Evolutionary conservation across 2,888 invertebrate genomes (phyloP).

Genomic region (Theristus sp.): DNA sequence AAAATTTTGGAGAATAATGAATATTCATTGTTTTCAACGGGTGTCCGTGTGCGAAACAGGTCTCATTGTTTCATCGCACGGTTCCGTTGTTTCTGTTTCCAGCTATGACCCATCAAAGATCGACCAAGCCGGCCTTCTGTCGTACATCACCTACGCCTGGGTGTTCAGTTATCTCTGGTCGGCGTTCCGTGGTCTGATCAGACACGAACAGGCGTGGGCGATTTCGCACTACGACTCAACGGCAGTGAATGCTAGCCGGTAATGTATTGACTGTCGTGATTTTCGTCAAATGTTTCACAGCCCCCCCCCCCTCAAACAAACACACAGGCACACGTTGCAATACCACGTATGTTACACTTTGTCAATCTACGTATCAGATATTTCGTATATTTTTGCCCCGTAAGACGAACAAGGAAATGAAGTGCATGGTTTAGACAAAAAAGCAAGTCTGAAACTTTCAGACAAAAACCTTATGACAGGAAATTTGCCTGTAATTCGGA

Average conservation of each 20-base stretch:
- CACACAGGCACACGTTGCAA: too few species aligned
- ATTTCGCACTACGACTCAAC: constrained; percentile 29
- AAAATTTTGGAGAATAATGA: too few species aligned
- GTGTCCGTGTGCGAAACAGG: neutral
- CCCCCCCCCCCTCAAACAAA: neutral
- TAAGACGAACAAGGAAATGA: too few species aligned
- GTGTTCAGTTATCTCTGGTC: constrained; percentile 30
- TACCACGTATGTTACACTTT: too few species aligned
- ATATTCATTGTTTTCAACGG: too few species aligned
- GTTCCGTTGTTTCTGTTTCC: neutral
- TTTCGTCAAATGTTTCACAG: neutral
- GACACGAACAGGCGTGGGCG: constrained; percentile 19
- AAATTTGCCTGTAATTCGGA: too few species aligned
- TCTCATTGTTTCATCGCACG: neutral
- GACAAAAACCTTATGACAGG: too few species aligned
- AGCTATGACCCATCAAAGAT: constrained; percentile 12
- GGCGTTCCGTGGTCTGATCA: constrained; percentile 20
- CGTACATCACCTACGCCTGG: constrained; percentile 33
- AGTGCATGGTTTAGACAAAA: too few species aligned
- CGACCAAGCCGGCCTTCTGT: constrained; percentile 30
- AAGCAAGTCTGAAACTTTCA: too few species aligned
- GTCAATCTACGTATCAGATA: too few species aligned
- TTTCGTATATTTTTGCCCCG: too few species aligned
- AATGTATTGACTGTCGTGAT: neutral
- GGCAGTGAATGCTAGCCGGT: constrained; percentile 29